Base-by-base conservation (phyloP, 1,140 invertebrate species). In the Nebria ingens region DNA sequence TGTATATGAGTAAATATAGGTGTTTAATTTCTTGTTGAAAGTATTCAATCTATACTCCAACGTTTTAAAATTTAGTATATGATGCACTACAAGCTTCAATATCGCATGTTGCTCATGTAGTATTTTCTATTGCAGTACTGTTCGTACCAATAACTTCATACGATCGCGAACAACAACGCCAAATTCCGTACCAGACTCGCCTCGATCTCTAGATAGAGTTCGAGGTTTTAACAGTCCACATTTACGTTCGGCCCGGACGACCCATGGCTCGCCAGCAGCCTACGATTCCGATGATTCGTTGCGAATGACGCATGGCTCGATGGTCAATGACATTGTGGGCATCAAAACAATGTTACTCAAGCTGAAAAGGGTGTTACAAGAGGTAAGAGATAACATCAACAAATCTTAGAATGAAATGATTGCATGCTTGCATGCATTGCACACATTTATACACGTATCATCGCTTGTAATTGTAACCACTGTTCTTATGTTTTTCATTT, bases 271-370 rank as follows among this genome's bases (percentile, higher is more conserved):
- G 20, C 72, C 74, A n/a, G 70, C 73, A 38, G 66, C 65, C 19
- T 68, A 72, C 56, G 74, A 77, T 63, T 77, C 79, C 13, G 77
- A 79, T 53, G 80, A 82, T 51, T 75, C 77, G 55, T 69, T 68
- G 4, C 73, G 70, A 54, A 65, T 81, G 2, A 73, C 73, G 53
- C 85, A 85, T 56, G 80, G 83, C 53, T 76, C 80, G 51, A 79
- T 87, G 69, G 79, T 80, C 62, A 85, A 88, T 70, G 87, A 89
- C 66, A 80, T 89, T 57, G 84, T 85, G 62, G 80, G 79, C 59
- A 83, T 89, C 57, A 89, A 89, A 74, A 87, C 86, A 19, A 79
- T 87, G 77, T 76, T 89, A 54, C 70, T 87, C 58, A 82, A 85
- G 69, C 76, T 90, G 11, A 86, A 86, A 70, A 76, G 84, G 63